Evolutionary conservation across 2,797 vertebrate genomes (phyloP).

Genomic region (Perodicticus potto): DNA sequence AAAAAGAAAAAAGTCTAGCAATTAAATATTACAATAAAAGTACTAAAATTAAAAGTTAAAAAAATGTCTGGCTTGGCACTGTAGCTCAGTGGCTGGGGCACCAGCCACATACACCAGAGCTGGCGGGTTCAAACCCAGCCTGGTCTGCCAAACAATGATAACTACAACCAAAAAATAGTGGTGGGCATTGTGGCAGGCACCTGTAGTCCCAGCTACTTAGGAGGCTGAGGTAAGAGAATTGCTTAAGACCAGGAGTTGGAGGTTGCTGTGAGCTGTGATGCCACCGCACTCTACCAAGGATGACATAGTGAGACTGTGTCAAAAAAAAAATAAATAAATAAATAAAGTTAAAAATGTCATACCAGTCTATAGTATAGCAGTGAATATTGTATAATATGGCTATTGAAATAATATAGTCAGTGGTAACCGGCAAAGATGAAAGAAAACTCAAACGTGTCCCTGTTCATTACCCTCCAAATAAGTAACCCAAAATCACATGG

Average conservation of each 20-base stretch:
- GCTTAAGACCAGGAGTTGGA: no score
- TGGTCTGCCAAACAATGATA: no score
- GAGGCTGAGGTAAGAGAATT: no score
- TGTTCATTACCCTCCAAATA: slow-evolving; percentile 77
- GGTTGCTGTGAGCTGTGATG: no score
- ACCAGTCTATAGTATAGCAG: slow-evolving; percentile 56
- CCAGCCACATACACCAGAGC: no score
- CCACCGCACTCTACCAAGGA: no score
- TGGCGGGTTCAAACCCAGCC: no score
- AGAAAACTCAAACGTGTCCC: slow-evolving; percentile 82
- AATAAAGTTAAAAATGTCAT: slow-evolving; percentile 65
- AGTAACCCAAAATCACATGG: slow-evolving; percentile 83
- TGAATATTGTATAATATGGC: slow-evolving; percentile 67
- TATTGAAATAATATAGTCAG: slow-evolving; percentile 79
- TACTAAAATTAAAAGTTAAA: slow-evolving; percentile 73
- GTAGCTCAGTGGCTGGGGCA: no score
- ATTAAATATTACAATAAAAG: slow-evolving; percentile 68
- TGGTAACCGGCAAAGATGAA: slow-evolving; percentile 81
- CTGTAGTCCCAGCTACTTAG: no score
- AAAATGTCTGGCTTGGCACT: slow-evolving; percentile 35
- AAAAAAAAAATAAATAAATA: not conserved
- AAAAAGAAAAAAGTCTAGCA: slow-evolving; percentile 50
- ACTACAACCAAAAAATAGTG: no score
- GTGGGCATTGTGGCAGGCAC: no score
- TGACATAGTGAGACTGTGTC: no score